Evolutionary conservation across 2,113 vertebrate species (phyloP).

Genomic region (Eulemur rufifrons): DNA sequence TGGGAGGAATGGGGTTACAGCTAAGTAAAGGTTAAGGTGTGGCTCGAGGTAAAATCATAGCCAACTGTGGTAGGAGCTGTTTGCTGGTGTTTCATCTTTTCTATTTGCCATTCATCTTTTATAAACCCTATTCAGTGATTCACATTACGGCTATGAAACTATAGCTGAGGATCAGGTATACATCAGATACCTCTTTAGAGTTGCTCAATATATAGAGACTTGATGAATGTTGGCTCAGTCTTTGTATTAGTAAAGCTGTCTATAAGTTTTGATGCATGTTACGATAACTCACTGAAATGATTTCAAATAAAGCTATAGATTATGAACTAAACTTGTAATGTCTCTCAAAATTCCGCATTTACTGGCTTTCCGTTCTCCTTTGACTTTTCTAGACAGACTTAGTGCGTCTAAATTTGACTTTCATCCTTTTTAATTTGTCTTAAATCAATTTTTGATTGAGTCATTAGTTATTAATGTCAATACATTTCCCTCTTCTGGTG

Average conservation of each 20-base stretch:
- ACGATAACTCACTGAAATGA: background rate
- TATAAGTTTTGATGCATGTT: background rate
- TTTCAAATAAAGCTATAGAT: slow-evolving; percentile 32
- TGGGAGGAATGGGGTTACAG: background rate
- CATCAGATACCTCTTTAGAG: background rate
- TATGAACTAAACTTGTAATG: slow-evolving; percentile 16
- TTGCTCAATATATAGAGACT: background rate
- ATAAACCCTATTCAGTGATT: background rate
- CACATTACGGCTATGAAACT: background rate
- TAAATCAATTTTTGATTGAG: slow-evolving; percentile 72
- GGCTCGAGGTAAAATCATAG: background rate
- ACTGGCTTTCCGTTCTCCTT: background rate
- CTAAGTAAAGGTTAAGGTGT: background rate
- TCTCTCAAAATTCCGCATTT: background rate
- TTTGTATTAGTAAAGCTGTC: background rate
- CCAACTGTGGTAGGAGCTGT: background rate
- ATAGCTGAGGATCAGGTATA: background rate
- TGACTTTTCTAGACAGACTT: background rate
- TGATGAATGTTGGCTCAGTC: background rate
- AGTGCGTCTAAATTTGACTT: slow-evolving; percentile 60
- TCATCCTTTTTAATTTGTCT: slow-evolving; percentile 60
- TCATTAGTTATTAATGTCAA: slow-evolving; percentile 68
- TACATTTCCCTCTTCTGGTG: slow-evolving; percentile 32
- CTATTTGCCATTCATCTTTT: background rate
- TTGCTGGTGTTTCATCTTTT: background rate